Conservation (phyloP, 1,140 invertebrate species). For the Colletes latitarsis region DNA sequence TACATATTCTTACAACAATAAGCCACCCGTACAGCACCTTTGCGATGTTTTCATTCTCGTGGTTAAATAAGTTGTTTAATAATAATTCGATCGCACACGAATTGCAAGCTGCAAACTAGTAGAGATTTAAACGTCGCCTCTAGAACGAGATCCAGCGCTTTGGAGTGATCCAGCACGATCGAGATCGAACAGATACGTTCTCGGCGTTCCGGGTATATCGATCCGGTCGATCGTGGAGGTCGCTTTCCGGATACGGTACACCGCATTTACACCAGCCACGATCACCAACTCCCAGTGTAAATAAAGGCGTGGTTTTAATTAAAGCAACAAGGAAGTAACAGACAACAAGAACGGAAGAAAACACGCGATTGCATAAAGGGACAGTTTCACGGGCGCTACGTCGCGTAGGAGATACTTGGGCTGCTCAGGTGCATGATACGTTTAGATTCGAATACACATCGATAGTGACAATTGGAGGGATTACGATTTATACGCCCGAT, state of each 20-base stretch:
- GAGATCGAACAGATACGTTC: conserved; percentile 61
- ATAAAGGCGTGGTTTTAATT: conserved; percentile 60
- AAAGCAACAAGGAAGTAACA: conserved; percentile 25
- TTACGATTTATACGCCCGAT: neutral
- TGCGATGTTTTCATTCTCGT: no score
- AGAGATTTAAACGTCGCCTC: conserved; percentile 22
- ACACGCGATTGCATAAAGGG: neutral
- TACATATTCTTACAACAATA: no score
- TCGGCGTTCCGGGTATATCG: conserved; percentile 42
- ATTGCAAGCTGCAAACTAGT: conserved; percentile 32
- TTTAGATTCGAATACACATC: neutral
- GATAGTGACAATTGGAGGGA: neutral
- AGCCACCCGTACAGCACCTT: no score
- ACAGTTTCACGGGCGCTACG: neutral
- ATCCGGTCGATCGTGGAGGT: conserved; percentile 54
- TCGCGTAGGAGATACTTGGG: neutral
- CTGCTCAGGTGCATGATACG: neutral
- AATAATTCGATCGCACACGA: neutral
- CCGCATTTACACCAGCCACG: conserved; percentile 43
- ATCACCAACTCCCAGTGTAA: conserved; percentile 45
- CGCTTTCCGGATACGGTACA: conserved; percentile 57
- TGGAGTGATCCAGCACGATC: conserved; percentile 54
- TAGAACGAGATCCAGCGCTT: neutral
- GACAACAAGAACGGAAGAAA: neutral
- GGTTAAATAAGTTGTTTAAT: neutral